These are phyloP conservation scores for Gastrophysa polygoni DNA, from an alignment of 2,888 invertebrate species.

Conservation along the genomic window DNA sequence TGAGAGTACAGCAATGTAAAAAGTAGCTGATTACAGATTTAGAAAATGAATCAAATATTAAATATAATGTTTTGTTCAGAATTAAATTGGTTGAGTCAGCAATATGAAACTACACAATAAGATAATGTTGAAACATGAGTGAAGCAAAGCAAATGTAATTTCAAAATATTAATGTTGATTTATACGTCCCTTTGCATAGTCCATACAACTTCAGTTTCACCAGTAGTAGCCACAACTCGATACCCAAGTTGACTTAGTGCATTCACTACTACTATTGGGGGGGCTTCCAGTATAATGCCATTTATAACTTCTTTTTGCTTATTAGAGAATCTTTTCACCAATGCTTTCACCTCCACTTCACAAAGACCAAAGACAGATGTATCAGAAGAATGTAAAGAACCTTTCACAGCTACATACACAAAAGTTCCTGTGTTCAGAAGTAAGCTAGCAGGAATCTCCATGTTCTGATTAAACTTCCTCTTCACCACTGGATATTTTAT, in stretches of 20 bases:
- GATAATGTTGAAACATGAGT: too few relatives aligned
- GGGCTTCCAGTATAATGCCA: slow-evolving; percentile 72
- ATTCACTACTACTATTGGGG: slow-evolving; percentile 75
- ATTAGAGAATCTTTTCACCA: slow-evolving; percentile 72
- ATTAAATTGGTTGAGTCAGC: too few relatives aligned
- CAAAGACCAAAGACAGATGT: slow-evolving; percentile 79
- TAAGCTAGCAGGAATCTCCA: slow-evolving; percentile 57
- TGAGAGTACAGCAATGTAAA: too few relatives aligned
- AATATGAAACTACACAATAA: too few relatives aligned
- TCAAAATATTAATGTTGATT: slow-evolving; percentile 35
- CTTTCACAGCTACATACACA: slow-evolving; percentile 80
- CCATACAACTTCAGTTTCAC: slow-evolving; percentile 83
- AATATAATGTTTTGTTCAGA: too few relatives aligned
- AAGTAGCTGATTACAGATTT: too few relatives aligned
- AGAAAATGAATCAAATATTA: too few relatives aligned
- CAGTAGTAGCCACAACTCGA: slow-evolving; percentile 76
- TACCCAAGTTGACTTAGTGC: slow-evolving; percentile 79
- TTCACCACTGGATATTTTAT: slow-evolving; percentile 26
- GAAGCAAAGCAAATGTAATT: neutral
- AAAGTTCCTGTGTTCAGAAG: slow-evolving; percentile 62
- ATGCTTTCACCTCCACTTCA: slow-evolving; percentile 71
- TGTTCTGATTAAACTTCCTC: slow-evolving; percentile 34
- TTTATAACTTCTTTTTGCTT: slow-evolving; percentile 68
- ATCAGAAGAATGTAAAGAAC: slow-evolving; percentile 76
- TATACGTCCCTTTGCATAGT: slow-evolving; percentile 80